A percentile compares a stretch with the other conserved stretches of the same genome.
Conservation (phyloP, 1,140 invertebrate species). For the Holotrichia oblita region DNA sequence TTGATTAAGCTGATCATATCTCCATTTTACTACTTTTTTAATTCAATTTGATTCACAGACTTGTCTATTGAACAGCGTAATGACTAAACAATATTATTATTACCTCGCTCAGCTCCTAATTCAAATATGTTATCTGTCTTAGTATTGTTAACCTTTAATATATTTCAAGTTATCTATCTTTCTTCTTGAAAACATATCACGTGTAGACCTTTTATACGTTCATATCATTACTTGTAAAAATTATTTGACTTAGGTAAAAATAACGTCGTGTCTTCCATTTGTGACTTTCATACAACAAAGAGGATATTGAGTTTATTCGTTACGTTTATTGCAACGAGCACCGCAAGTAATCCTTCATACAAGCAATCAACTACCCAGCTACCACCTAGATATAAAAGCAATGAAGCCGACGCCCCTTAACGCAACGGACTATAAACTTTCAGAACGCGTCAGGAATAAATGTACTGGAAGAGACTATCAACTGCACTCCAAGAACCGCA, state of each 20-base stretch:
- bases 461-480: slow-evolving; percentile 28
- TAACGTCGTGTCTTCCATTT: background rate
- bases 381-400: slow-evolving; percentile 30
- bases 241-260: background rate
- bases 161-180: no score
- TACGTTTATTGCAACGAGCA: background rate
- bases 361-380: background rate
- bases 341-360: slow-evolving; percentile 14
- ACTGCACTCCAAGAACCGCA: background rate
- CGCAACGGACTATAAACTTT: slow-evolving; percentile 32
- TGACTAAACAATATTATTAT: no score
- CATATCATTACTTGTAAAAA: no score
- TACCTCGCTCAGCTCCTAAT: no score
- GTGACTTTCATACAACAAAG: background rate
- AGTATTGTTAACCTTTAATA: no score
- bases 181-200: no score
- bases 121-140: no score
- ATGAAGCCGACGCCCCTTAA: slow-evolving; percentile 15
- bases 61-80: no score
- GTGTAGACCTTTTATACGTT: no score
- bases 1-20: no score
- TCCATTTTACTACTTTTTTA: no score
- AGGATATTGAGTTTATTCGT: slow-evolving; percentile 13
- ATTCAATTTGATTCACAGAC: no score
- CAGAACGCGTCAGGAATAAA: slow-evolving; percentile 19